Conservation (phyloP, 2,797 vertebrate genomes). For the Xenopus petersii region DNA sequence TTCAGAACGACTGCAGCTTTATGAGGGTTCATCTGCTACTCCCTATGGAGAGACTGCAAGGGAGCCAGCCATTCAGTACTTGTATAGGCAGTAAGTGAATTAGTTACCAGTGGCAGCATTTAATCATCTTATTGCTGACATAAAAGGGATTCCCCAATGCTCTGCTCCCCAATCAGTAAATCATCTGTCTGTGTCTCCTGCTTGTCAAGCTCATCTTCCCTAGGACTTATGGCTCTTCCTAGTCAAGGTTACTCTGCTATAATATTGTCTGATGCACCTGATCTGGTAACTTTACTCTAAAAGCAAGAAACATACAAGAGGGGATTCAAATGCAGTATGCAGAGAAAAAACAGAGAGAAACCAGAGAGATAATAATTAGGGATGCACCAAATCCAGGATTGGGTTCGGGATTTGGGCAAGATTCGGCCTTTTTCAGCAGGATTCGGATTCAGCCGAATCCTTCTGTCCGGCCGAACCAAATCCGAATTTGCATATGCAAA, state of each 20-base stretch:
- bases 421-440: no score
- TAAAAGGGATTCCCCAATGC: constrained; percentile 32
- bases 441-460: no score
- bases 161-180: constrained; percentile 23
- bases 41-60: background rate
- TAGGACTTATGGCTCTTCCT: background rate
- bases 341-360: background rate
- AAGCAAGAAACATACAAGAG: background rate
- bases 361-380: no score
- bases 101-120: constrained; percentile 11
- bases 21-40: background rate
- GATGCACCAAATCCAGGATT: no score
- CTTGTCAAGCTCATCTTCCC: constrained; percentile 18
- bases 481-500: no score
- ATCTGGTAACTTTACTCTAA: no score
- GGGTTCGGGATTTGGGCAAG: no score
- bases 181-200: constrained; percentile 2
- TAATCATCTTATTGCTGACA: constrained; percentile 42
- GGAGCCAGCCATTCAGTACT: constrained; percentile 12
- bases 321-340: background rate
- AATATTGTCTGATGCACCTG: no score
- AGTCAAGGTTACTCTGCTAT: no score
- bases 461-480: no score
- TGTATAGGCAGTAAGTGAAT: background rate
- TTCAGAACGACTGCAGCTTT: background rate